Percentiles rank a stretch among this genome's conserved stretches.
phyloP scores from a whole-genome alignment of 2,888 invertebrate genomes.

The Tachina lurida region DNA sequence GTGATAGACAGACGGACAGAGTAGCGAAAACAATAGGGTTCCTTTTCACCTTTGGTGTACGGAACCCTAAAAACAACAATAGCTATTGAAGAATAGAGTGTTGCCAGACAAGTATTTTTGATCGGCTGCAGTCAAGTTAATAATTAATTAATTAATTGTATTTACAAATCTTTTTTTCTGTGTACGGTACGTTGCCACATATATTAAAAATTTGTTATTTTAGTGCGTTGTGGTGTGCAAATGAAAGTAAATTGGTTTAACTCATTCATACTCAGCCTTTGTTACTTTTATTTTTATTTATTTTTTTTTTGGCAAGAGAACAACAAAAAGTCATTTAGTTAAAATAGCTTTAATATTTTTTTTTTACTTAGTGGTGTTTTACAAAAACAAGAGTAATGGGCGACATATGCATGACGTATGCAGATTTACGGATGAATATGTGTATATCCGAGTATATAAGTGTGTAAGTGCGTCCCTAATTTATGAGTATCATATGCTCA shows the following conservation, averaged over 20 bases:
- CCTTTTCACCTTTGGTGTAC: no score
- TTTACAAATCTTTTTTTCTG: no score
- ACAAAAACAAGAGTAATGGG: constrained; percentile 18
- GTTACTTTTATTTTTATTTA: constrained; percentile 15
- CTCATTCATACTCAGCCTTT: constrained; percentile 35
- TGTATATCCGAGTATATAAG: not conserved
- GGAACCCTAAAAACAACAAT: no score
- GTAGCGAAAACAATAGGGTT: no score
- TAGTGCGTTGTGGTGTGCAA: not conserved
- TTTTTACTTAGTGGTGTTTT: constrained; percentile 22
- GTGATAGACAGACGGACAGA: no score
- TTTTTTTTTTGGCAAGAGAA: constrained; percentile 44
- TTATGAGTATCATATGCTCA: constrained; percentile 25
- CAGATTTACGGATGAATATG: not conserved
- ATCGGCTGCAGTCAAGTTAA: no score
- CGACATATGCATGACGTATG: constrained; percentile 26
- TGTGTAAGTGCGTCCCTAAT: constrained; percentile 17
- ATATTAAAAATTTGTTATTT: constrained; percentile 19
- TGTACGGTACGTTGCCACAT: not conserved
- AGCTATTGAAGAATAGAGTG: no score
- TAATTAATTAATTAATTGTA: no score
- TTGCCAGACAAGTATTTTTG: no score
- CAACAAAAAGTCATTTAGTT: constrained; percentile 70
- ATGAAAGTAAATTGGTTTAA: constrained; percentile 38
- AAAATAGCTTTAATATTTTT: constrained; percentile 55